Conservation (phyloP, 2,113 vertebrate genomes). For the Hippolais icterina region DNA sequence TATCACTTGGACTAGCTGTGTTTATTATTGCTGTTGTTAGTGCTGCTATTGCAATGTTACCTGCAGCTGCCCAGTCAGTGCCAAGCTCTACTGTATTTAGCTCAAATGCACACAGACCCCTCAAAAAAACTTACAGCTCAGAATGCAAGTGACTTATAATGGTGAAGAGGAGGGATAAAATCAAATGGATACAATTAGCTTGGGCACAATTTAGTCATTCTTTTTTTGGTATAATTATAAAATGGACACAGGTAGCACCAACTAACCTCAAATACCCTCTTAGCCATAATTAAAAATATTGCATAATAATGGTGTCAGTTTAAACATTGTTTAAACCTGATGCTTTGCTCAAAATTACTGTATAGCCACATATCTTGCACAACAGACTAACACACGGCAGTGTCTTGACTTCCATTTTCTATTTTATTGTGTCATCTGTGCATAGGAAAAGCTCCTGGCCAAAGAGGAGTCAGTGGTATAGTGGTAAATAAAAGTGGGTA, state of each 20-base stretch:
- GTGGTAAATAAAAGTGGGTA: slow-evolving; percentile 8
- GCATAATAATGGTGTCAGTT: slow-evolving; percentile 57
- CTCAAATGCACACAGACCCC: not conserved
- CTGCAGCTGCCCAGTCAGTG: not conserved
- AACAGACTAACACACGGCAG: not conserved
- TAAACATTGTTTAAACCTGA: slow-evolving; percentile 36
- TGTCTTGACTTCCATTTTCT: slow-evolving; percentile 46
- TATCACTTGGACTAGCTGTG: not conserved
- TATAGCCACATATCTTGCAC: slow-evolving; percentile 38
- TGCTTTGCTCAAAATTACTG: slow-evolving; percentile 43
- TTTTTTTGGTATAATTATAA: slow-evolving; percentile 40
- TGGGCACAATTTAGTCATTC: slow-evolving; percentile 45
- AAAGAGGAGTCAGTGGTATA: slow-evolving; percentile 11
- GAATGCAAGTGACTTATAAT: not conserved
- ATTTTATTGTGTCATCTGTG: not conserved
- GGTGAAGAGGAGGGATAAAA: slow-evolving; percentile 4
- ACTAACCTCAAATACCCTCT: slow-evolving; percentile 48
- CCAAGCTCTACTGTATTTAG: not conserved
- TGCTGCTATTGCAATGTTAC: not conserved
- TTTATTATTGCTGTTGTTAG: not conserved
- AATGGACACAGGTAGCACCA: slow-evolving; percentile 60
- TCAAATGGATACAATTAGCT: slow-evolving; percentile 55
- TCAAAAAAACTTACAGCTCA: not conserved
- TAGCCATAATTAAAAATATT: slow-evolving; percentile 59
- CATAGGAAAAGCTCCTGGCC: slow-evolving; percentile 27